Base-by-base conservation (phyloP, 2,113 vertebrate species). In the Pseudonaja textilis region DNA sequence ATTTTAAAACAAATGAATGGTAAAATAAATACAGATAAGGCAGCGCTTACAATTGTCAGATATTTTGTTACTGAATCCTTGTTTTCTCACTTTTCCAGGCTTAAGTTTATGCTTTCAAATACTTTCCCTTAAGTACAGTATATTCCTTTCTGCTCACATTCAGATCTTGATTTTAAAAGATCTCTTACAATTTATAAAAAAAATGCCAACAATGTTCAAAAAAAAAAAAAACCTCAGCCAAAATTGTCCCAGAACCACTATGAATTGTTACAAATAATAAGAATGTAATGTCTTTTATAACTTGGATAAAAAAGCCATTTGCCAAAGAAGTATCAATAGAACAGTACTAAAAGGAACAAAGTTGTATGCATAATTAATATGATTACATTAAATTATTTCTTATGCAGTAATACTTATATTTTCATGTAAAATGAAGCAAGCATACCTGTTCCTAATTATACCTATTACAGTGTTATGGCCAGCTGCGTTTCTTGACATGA, bases 231-330 rank as follows among this genome's bases (percentile, higher is more conserved):
- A 50, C 47, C 23, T 85, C 45, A 22, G 2, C 1, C 74, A 89
- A 3, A 18, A 1, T 90, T 74, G 47, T 87, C 18, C n/a, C 85
- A 12, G 29, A 25, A 86, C 47, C 94, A 29, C 86, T 18, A 12
- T 61, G 12, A 93, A 47, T 85, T 85, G 61, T 18, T 85, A 85
- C 64, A 85, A 81, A 91, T 93, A 89, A 85, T 89, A 91, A 55
- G 87, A 89, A 93, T 89, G 5, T 26, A 25, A 50, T n/a, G 0
- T 6, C 12, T 55, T 91, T 91, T 25, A 74, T 90, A 88, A 55
- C 74, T 92, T 90, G 88, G 93, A 88, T 29, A 94, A 50, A 90
- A 92, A 93, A 81, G 87, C 26, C 87, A 45, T 57, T 57, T 87
- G 87, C 1, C 0, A 20, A 93, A 26, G 64, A 94, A 20, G 20